Evolutionary conservation across 2,888 invertebrate genomes (phyloP).

Genomic region (Tortrix viridana): DNA sequence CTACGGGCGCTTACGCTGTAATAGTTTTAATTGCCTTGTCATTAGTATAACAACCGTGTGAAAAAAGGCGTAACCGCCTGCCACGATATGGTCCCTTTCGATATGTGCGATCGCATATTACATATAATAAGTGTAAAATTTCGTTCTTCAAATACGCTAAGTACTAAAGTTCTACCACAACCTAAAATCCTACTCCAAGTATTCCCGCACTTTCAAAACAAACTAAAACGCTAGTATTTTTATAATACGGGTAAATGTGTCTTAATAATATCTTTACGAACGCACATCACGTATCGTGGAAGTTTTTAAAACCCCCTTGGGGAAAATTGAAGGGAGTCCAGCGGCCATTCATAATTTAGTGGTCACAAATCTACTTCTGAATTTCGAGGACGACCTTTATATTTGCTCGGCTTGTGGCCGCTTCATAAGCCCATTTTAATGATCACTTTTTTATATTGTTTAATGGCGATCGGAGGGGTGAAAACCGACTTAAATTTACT

Average conservation of each 20-base stretch:
- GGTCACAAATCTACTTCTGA: slow-evolving; percentile 20
- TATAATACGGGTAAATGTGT: neutral
- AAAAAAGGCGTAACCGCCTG: no score
- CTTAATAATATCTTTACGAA: slow-evolving; percentile 1
- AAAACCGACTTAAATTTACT: no score
- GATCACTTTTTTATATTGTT: slow-evolving; percentile 21
- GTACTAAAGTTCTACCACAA: no score
- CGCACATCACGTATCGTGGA: slow-evolving; percentile 17
- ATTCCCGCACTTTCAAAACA: neutral
- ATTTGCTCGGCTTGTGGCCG: slow-evolving; percentile 22
- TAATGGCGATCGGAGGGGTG: neutral
- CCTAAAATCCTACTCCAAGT: no score
- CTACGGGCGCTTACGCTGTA: no score
- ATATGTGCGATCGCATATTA: no score
- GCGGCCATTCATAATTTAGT: slow-evolving; percentile 15
- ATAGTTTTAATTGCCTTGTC: no score
- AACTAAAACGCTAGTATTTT: neutral
- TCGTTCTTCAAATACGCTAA: no score
- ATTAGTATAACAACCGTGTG: no score
- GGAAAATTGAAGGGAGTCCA: slow-evolving; percentile 11
- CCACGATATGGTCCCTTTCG: no score
- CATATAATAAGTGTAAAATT: no score
- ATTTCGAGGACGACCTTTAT: slow-evolving; percentile 17
- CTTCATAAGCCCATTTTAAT: slow-evolving; percentile 19
- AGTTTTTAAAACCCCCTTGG: slow-evolving; percentile 23